These are phyloP conservation scores for Eupristina koningsbergeri DNA, from an alignment of 1,140 invertebrate genomes.

Conservation along the genomic window DNA sequence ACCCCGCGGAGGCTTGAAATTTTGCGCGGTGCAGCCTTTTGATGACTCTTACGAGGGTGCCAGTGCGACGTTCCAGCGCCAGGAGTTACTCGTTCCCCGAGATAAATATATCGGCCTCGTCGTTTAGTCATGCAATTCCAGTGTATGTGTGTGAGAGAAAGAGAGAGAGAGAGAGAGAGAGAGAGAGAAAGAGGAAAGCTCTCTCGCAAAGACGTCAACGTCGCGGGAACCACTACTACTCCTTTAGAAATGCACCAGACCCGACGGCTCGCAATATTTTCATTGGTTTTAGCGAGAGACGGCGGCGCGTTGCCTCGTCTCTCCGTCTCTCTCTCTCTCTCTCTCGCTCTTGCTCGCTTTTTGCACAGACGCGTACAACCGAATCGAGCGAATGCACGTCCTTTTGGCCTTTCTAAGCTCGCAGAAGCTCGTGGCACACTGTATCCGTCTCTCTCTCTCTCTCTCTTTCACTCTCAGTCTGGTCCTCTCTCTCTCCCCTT, in stretches of 20 bases:
- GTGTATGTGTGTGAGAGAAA: too few species aligned
- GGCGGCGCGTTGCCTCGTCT: neutral
- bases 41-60: neutral
- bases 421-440: neutral
- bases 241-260: neutral
- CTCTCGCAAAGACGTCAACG: neutral
- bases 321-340: too few species aligned
- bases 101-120: conserved; percentile 18
- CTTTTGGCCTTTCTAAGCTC: conserved; percentile 27
- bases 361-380: neutral
- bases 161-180: too few species aligned
- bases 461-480: neutral
- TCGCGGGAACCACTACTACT: neutral
- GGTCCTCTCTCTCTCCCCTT: neutral
- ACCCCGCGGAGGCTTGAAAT: neutral
- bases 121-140: conserved; percentile 8
- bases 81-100: neutral
- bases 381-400: neutral
- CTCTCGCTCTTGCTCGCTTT: too few species aligned
- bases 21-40: neutral
- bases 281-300: neutral
- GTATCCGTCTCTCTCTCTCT: conserved; percentile 2
- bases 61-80: neutral
- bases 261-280: neutral
- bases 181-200: too few species aligned